Percentiles rank a stretch among this genome's conserved stretches.
These are phyloP conservation scores for Nothocercus julius DNA, from an alignment of 2,113 vertebrate genomes.

Conservation along the genomic window DNA sequence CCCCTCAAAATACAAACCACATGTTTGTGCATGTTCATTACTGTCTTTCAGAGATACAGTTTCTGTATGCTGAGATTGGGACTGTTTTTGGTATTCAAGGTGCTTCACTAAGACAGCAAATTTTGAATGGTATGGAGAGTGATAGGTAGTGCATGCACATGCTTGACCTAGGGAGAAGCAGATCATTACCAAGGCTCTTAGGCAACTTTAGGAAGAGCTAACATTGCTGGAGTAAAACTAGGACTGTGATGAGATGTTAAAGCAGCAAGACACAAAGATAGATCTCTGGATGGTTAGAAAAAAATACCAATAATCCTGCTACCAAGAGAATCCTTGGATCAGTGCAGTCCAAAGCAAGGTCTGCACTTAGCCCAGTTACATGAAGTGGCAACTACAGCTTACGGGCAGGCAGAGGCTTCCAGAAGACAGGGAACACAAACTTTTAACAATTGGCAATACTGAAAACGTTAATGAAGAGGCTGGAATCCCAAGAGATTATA, in stretches of 20 bases:
- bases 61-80: neutral
- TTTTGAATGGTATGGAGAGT: neutral
- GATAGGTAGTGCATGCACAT: neutral
- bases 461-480: neutral
- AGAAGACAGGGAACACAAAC: neutral
- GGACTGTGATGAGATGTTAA: neutral
- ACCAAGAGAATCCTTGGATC: neutral
- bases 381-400: neutral
- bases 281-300: neutral
- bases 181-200: neutral
- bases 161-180: neutral
- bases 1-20: neutral
- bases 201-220: neutral
- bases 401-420: too few species aligned
- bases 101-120: neutral
- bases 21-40: neutral
- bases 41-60: neutral
- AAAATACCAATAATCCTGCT: neutral
- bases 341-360: neutral
- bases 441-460: neutral
- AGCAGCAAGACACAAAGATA: accelerated
- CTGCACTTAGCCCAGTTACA: neutral
- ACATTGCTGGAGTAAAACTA: neutral
- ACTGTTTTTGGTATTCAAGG: neutral
- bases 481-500: neutral